Conservation (phyloP, 2,888 invertebrate genomes). For the Lepidochitona cinerea region DNA sequence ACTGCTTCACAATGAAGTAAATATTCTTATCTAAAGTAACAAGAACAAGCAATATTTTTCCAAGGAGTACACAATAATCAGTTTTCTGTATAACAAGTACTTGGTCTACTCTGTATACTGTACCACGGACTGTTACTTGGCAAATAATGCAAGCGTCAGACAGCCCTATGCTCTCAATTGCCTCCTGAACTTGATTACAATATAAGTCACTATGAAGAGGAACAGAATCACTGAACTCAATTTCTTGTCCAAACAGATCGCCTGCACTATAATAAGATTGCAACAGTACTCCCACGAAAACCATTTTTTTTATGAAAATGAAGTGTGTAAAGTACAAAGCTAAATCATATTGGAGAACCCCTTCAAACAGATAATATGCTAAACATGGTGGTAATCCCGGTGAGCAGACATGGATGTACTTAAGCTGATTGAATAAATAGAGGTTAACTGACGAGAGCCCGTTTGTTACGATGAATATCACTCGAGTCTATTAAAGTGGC, state of each 20-base stretch:
- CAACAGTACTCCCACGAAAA: background rate
- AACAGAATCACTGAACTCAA: background rate
- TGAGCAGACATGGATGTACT: background rate
- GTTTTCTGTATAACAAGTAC: background rate
- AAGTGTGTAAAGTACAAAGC: background rate
- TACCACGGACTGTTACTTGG: background rate
- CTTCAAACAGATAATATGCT: constrained; percentile 8
- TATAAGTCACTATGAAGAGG: background rate
- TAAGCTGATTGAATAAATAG: background rate
- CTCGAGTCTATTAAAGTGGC: too few relatives aligned
- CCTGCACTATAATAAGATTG: constrained; percentile 8
- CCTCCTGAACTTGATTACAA: background rate
- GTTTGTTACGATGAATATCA: too few relatives aligned
- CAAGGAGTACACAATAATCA: background rate
- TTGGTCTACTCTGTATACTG: background rate
- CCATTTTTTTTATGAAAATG: background rate
- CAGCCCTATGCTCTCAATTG: background rate
- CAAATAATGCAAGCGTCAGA: background rate
- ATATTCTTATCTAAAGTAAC: background rate
- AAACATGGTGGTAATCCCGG: constrained; percentile 2
- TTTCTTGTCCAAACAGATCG: constrained; percentile 8
- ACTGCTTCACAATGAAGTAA: background rate
- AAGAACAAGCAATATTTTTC: background rate
- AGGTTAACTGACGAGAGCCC: too few relatives aligned
- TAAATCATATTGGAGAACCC: background rate